Conservation (phyloP, 2,113 vertebrate genomes). For the Corythaeola cristata region DNA sequence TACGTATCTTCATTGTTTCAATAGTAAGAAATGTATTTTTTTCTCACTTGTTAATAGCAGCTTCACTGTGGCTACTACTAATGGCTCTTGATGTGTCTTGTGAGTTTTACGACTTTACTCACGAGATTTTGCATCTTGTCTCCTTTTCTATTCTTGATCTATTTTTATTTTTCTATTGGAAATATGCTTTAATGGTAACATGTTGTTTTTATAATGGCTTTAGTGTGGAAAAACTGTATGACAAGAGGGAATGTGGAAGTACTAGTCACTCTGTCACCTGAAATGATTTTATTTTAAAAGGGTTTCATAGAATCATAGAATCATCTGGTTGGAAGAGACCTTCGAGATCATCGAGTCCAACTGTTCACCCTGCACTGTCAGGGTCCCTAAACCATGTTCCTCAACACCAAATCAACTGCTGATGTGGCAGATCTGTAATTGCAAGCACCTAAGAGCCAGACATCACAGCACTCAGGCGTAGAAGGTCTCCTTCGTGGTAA, state of each 20-base stretch:
- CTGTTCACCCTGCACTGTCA: too few relatives aligned
- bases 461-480: fast-evolving
- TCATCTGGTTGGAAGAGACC: too few relatives aligned
- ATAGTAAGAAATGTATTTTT: neutral
- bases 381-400: too few relatives aligned
- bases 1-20: neutral
- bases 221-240: neutral
- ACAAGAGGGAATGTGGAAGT: neutral
- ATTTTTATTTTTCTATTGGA: neutral
- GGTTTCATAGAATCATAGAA: too few relatives aligned
- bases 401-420: too few relatives aligned
- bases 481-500: neutral
- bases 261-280: neutral
- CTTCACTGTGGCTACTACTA: neutral
- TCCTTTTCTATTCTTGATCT: neutral
- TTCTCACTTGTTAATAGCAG: neutral
- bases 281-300: neutral
- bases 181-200: neutral
- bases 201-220: neutral
- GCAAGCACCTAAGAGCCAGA: neutral
- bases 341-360: too few relatives aligned
- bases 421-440: neutral
- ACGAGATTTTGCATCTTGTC: neutral
- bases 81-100: neutral
- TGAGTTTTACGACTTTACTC: neutral